These are phyloP conservation scores for Rhingia rostrata DNA, from an alignment of 2,888 invertebrate genomes.

Conservation along the genomic window DNA sequence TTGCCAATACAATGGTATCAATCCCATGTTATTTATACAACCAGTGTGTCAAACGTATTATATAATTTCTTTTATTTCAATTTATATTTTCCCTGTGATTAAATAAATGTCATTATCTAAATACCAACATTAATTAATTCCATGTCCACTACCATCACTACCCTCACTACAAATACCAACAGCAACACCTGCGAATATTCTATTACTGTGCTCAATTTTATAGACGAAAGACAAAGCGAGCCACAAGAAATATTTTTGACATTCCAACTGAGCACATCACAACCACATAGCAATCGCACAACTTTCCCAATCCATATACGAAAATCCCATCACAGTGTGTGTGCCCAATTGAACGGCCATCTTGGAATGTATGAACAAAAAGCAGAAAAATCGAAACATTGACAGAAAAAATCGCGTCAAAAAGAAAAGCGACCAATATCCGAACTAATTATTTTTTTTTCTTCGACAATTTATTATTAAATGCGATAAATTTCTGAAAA, in stretches of 20 bases:
- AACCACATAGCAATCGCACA: conserved; percentile 45
- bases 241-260: conserved; percentile 58
- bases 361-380: conserved; percentile 80
- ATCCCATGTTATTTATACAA: too few species aligned
- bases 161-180: neutral
- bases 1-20: too few species aligned
- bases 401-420: conserved; percentile 79
- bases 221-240: conserved; percentile 15
- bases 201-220: conserved; percentile 57
- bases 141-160: neutral
- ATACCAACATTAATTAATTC: neutral
- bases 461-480: conserved; percentile 73
- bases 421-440: conserved; percentile 74
- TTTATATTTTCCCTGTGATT: too few species aligned
- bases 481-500: conserved; percentile 70
- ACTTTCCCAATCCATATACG: conserved; percentile 69
- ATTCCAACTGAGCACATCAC: conserved; percentile 61
- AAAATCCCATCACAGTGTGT: conserved; percentile 39
- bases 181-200: conserved; percentile 40
- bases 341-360: conserved; percentile 76
- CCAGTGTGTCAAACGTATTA: too few species aligned
- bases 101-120: neutral
- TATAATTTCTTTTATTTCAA: too few species aligned
- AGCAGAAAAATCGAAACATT: conserved; percentile 78
- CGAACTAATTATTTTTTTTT: conserved; percentile 74